Percentiles rank a stretch among this genome's conserved stretches.
Evolutionary conservation across 2,888 invertebrate species (phyloP).

Genomic region (Ariolimax columbianus): DNA sequence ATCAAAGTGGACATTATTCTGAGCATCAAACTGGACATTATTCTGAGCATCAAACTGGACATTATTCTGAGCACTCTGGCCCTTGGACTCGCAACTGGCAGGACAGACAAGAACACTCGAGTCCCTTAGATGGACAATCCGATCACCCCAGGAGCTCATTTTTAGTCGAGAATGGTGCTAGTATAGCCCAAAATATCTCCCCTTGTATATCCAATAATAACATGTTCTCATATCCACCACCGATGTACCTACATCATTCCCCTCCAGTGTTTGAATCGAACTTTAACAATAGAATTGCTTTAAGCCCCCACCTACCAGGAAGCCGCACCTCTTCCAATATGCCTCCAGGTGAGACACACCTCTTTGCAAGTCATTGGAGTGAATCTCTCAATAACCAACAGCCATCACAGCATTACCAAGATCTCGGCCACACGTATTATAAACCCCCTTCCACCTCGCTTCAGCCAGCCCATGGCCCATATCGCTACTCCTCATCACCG

Average conservation of each 20-base stretch:
- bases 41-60: too few relatives aligned
- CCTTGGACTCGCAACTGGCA: neutral
- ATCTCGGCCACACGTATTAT: neutral
- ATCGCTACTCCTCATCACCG: constrained; percentile 7
- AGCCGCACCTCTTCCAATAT: neutral
- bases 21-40: too few relatives aligned
- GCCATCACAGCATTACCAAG: neutral
- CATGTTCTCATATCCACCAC: constrained; percentile 18
- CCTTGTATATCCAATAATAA: neutral
- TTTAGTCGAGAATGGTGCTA: neutral
- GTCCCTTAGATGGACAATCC: neutral
- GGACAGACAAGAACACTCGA: neutral
- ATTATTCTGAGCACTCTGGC: neutral
- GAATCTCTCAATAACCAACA: neutral
- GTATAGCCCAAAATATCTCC: neutral
- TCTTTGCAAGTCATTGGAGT: neutral
- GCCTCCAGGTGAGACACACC: neutral
- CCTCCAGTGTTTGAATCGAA: constrained; percentile 6
- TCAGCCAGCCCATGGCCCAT: neutral
- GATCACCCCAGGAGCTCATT: neutral
- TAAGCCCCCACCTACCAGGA: neutral
- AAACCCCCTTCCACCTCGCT: neutral
- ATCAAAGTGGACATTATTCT: neutral
- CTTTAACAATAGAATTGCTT: neutral
- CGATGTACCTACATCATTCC: neutral